phyloP scores from a whole-genome alignment of 2,888 invertebrate species.

The Leucania comma region DNA sequence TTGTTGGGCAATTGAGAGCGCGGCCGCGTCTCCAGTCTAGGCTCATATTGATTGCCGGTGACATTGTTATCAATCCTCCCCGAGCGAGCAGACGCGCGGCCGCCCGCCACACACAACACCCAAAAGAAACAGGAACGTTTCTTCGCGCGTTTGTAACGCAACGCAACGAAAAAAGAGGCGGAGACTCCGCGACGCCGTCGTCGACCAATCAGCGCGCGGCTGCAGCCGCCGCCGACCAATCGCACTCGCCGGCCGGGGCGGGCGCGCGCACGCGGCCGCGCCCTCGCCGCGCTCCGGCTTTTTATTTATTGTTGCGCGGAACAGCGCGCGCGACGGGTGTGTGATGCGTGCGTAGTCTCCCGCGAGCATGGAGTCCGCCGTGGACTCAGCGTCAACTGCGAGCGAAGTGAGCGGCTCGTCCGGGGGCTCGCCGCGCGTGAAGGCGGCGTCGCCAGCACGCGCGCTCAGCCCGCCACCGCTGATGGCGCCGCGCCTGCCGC shows the following conservation, averaged over 20 bases:
- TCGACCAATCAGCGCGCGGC: slow-evolving; percentile 80
- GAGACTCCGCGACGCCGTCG: slow-evolving; percentile 82
- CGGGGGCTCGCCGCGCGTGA: slow-evolving; percentile 89
- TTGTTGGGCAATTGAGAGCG: slow-evolving; percentile 39
- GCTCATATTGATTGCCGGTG: slow-evolving; percentile 92
- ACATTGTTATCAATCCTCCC: slow-evolving; percentile 92
- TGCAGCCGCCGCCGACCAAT: slow-evolving; percentile 85
- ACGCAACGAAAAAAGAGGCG: slow-evolving; percentile 89
- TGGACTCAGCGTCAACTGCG: slow-evolving; percentile 91
- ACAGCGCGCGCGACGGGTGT: slow-evolving; percentile 92
- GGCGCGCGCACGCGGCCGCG: slow-evolving; percentile 90
- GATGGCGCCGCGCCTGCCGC: slow-evolving; percentile 94
- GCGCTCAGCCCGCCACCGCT: slow-evolving; percentile 90
- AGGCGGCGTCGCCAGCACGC: slow-evolving; percentile 87
- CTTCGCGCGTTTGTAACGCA: slow-evolving; percentile 88
- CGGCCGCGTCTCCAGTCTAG: slow-evolving; percentile 74
- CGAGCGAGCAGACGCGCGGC: slow-evolving; percentile 68
- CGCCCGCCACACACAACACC: slow-evolving; percentile 87
- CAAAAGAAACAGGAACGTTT: slow-evolving; percentile 92
- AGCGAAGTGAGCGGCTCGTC: slow-evolving; percentile 90
- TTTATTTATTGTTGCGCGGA: slow-evolving; percentile 94
- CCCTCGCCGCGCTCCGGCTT: slow-evolving; percentile 90
- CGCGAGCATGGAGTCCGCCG: slow-evolving; percentile 90
- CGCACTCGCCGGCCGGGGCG: slow-evolving; percentile 80
- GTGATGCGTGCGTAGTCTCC: slow-evolving; percentile 88